Evolutionary conservation across 2,888 invertebrate species (phyloP), one percentile per base, ranked within the genome.

Genomic region (Epistrophella euchroma): DNA sequence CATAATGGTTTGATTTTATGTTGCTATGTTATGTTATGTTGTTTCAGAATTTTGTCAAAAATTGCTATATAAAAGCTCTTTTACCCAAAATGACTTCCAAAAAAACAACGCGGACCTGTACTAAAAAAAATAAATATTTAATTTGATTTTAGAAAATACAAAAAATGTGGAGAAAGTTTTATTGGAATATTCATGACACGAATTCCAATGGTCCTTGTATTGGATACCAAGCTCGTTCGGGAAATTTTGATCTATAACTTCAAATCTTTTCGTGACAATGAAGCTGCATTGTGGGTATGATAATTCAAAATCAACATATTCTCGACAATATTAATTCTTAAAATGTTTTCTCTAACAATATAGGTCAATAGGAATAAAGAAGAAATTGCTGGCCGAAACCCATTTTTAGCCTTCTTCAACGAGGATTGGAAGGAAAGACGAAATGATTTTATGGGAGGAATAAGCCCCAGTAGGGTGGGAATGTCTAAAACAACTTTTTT

Each of bases 171-270:
- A 0, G 81, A 81, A 45, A 73, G 71, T 37, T 89, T 91, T 40
- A 88, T 91, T n/a, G 93, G 93, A 0, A 88, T 92, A 6, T 93
- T 89, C 60, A 87, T 87, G 11, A 82, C 90, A 2, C 84, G 88
- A 4, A 86, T 62, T 0, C 92, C 92, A 0, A 47, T 90, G 11
- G 76, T 92, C 0, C 22, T 92, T 0, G 6, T 92, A 0, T 88
- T 89, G 13, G 91, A 92, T 82, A 89, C 90, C 0, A 90, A 91
- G 1, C 43, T 91, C 0, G 88, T 91, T 5, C 70, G 70, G 0
- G 77, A 88, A 6, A 56, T 73, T 4, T 89, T 91, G 28, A 72
- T 89, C 2, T 87, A 89, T 17, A 90, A 91, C 22, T 91, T 91
- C 13, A 58, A 78, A 7, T 90, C 89, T 25, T 88, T 88, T 22